Evolutionary conservation across 2,797 vertebrate genomes (phyloP), one percentile per base, ranked within the genome.

Genomic region (Mus minutoides): DNA sequence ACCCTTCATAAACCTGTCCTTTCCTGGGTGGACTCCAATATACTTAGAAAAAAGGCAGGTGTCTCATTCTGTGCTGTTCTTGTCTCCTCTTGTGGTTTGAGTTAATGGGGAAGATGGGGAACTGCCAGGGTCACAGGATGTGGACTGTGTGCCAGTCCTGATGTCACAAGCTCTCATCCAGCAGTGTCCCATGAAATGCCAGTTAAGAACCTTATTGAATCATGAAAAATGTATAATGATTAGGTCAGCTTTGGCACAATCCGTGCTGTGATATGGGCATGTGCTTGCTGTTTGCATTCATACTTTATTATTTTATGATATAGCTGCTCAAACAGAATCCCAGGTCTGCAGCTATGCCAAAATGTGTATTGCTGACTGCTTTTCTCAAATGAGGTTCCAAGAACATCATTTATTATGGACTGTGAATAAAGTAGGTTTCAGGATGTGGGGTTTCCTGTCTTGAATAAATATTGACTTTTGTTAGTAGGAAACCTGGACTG

Each of bases 201-300:
- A 14, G 54, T 94, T 91, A 96, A 93, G 82, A 76, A 67, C 46
- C 67, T 97, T 92, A 82, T 84, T 85, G 58, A 82, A 93, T 96
- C 92, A 90, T 95, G 83, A 80, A 94, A 84, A 56, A 93, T 91
- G 67, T 96, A 71, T 78, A 95, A 91, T 90, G 88, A 76, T 92
- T 90, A 13, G 69, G 93, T 97, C 85, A 69, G 60, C 90, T 90
- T 54, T 85, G 97, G 96, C 91, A 91, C 1, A 3, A 60, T 76
- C 67, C 92, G 93, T 4, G 67, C 79, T 91, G 22, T 26, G 49
- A 95, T 95, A 84, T 31, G 96, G 83, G 92, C 77, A 88, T 14
- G 60, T 91, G 75, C 87, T 79, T 97, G 96, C 88, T 94, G 67
- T 96, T 97, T 98, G 96, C 46, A 11, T 95, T 97, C 94, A 56